These are phyloP conservation scores for Brachynemurus nebulosus DNA, from an alignment of 2,888 invertebrate genomes.

Conservation along the genomic window DNA sequence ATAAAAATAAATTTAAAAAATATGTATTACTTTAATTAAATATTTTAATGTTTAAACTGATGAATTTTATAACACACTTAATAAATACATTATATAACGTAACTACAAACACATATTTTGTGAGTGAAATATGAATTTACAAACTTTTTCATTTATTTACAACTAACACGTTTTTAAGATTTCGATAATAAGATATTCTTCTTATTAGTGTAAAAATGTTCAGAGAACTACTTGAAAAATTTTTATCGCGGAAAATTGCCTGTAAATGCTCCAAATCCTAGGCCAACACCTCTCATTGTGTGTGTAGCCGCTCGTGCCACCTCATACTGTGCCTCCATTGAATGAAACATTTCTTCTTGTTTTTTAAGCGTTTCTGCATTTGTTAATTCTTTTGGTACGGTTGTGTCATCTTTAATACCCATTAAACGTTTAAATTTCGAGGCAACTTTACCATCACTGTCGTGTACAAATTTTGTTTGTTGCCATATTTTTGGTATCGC, in stretches of 20 bases:
- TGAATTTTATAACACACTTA: too few species aligned
- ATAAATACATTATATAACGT: too few species aligned
- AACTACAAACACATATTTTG: too few species aligned
- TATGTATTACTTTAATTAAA: too few species aligned
- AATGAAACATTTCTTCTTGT: slow-evolving; percentile 77
- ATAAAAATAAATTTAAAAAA: too few species aligned
- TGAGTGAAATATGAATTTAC: too few species aligned
- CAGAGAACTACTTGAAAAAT: too few species aligned
- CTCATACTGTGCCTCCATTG: slow-evolving; percentile 94
- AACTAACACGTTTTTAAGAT: too few species aligned
- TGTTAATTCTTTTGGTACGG: slow-evolving; percentile 29
- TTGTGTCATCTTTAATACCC: slow-evolving; percentile 65
- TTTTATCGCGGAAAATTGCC: slow-evolving; percentile 37
- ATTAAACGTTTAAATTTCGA: slow-evolving; percentile 93
- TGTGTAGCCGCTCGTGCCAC: slow-evolving; percentile 91
- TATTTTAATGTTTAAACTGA: too few species aligned
- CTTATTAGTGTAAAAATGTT: too few species aligned
- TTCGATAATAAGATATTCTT: too few species aligned
- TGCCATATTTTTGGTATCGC: slow-evolving; percentile 49
- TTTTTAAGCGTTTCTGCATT: slow-evolving; percentile 47
- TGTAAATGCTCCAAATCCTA: slow-evolving; percentile 53
- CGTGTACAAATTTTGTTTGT: slow-evolving; percentile 76
- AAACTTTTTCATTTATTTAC: too few species aligned
- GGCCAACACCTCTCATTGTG: slow-evolving; percentile 80
- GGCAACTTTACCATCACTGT: slow-evolving; percentile 81